Percentiles rank a stretch among this genome's conserved stretches.
phyloP scores from a whole-genome alignment of 2,888 invertebrate species.

The Lycia hirtaria region DNA sequence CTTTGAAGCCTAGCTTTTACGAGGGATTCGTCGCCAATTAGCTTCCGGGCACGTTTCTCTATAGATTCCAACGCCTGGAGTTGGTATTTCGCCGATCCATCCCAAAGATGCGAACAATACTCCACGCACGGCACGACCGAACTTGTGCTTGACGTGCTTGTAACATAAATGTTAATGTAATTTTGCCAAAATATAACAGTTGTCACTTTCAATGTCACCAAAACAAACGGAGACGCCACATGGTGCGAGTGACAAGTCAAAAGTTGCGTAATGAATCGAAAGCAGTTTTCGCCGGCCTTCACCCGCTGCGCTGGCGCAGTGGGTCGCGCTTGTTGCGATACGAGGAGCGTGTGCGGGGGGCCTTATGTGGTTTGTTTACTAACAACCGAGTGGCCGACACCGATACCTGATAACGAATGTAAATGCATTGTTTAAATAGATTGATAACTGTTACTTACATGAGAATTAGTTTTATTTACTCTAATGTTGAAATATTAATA shows the following conservation, averaged over 20 bases:
- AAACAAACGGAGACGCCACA: slow-evolving; percentile 11
- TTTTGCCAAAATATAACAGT: not conserved
- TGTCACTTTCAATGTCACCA: slow-evolving; percentile 38
- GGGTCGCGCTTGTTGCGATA: slow-evolving; percentile 47
- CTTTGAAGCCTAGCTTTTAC: too few species aligned
- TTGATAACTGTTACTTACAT: too few species aligned
- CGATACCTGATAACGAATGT: not conserved
- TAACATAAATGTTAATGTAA: not conserved
- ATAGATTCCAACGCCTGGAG: too few species aligned
- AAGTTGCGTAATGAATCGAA: slow-evolving; percentile 62
- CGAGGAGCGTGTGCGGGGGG: slow-evolving; percentile 24
- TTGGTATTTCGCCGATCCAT: too few species aligned
- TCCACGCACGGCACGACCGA: too few species aligned
- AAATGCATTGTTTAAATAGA: not conserved
- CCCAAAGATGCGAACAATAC: too few species aligned
- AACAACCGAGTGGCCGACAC: slow-evolving; percentile 20
- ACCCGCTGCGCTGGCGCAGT: slow-evolving; percentile 58
- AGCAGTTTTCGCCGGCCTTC: slow-evolving; percentile 72
- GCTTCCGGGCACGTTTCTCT: too few species aligned
- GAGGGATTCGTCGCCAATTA: too few species aligned
- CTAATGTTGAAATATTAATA: too few species aligned
- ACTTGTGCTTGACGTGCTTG: too few species aligned
- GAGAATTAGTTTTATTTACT: too few species aligned
- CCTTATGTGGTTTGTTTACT: slow-evolving; percentile 32
- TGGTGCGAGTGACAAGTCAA: slow-evolving; percentile 32